Evolutionary conservation across 2,888 invertebrate genomes (phyloP).

Genomic region (Exocentrus adspersus): DNA sequence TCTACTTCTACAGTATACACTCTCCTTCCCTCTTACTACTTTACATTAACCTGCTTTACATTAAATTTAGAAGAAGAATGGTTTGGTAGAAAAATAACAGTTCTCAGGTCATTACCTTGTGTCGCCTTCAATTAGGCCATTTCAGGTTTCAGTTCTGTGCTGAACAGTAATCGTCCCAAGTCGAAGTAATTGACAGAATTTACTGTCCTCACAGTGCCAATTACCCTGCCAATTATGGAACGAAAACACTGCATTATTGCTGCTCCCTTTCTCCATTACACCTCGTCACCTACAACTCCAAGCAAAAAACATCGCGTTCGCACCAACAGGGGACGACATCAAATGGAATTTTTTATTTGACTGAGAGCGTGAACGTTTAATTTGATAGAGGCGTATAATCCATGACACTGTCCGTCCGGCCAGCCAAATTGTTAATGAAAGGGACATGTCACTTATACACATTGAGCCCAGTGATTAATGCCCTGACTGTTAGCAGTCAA

Average conservation of each 20-base stretch:
- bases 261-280: not conserved
- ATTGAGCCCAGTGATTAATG: conserved; percentile 18
- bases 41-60: no score
- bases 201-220: not conserved
- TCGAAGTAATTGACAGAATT: not conserved
- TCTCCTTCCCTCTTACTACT: no score
- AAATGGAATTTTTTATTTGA: not conserved
- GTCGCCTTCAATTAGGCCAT: no score
- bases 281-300: not conserved
- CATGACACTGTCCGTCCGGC: conserved; percentile 35
- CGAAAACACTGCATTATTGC: not conserved
- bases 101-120: no score
- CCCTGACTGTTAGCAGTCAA: no score
- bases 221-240: conserved; percentile 1
- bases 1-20: no score
- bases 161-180: not conserved
- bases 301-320: not conserved
- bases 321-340: not conserved
- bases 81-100: no score
- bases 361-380: conserved; percentile 18
- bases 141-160: no score
- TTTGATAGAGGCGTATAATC: conserved; percentile 34
- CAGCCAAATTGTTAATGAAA: conserved; percentile 39
- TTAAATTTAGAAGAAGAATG: no score
- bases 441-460: conserved; percentile 22